Evolutionary conservation across 1,140 invertebrate species (phyloP), one percentile per base, ranked within the genome.

Genomic region (Pectinophora gossypiella): DNA sequence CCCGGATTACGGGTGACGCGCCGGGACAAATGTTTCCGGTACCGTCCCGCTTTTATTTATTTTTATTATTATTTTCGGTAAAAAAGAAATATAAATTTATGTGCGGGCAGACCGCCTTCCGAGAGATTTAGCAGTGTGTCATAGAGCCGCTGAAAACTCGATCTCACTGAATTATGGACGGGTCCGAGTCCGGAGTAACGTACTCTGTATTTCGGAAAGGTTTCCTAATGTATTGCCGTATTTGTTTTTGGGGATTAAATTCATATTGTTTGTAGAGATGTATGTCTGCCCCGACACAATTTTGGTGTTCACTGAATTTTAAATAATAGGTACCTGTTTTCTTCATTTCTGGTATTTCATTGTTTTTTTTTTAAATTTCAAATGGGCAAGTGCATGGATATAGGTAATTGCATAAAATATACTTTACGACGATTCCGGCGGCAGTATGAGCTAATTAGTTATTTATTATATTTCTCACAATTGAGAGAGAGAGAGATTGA

Each of bases 41-140:
- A 44, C 68, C 61, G 61, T 61, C 63, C 62, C 46, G 48, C 60
- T 65, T 73, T 82, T 76, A 72, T 73, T 78, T 77, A 71, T 77
- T 72, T 80, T 72, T 72, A 79, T 82, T 82, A 82, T 82, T 79
- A 79, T 77, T 82, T 77, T 77, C 74, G 76, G 9, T 10, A 13
- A 40, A 40, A 40, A 76, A 62, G 67, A 72, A 77, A 77, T 74
- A 76, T 72, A 76, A 82, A 82, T 82, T 79, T 82, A 82, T 70
- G 71, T 57, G 40, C 54, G 50, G 35, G 48, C 54, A 64, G 64
- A 79, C 78, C 76, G 78, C 78, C 76, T 82, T 79, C 70, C 64
- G 74, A 66, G 72, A 79, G 78, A 82, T 82, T 82, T 77, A 77
- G 76, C 76, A 76, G 70, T 63, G 66, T 73, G 74, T 76, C 76